Conservation (phyloP, 2,797 vertebrate genomes). For the Tragelaphus oryx region DNA sequence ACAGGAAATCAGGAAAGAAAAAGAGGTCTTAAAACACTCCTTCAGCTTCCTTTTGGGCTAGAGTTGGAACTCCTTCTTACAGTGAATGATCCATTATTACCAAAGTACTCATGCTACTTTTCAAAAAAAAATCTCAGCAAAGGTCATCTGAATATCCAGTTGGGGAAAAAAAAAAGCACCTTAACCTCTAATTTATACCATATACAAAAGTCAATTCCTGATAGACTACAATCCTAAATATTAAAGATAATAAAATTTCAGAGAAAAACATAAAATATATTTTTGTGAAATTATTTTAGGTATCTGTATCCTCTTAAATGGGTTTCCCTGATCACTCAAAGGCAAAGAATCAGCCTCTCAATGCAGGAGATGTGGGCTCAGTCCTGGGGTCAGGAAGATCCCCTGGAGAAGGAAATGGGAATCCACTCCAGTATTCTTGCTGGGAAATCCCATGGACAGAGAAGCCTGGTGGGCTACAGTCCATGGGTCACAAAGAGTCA, state of each 20-base stretch:
- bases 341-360: not conserved
- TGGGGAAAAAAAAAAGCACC: not conserved
- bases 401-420: not conserved
- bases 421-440: not conserved
- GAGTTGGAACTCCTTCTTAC: not conserved
- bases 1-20: not conserved
- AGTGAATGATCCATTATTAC: not conserved
- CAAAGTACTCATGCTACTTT: not conserved
- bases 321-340: not conserved
- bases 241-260: slow-evolving; percentile 12
- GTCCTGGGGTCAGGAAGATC: not conserved
- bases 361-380: not conserved
- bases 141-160: not conserved
- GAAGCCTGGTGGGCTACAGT: not conserved
- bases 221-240: not conserved
- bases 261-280: not conserved
- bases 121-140: not conserved
- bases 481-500: not conserved
- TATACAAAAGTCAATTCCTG: not conserved
- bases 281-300: not conserved
- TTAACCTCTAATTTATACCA: not conserved
- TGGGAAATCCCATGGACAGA: not conserved
- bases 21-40: not conserved
- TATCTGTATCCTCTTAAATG: not conserved
- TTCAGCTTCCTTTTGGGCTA: not conserved